phyloP scores from a whole-genome alignment of 2,888 invertebrate species.

The Noctua janthina region DNA sequence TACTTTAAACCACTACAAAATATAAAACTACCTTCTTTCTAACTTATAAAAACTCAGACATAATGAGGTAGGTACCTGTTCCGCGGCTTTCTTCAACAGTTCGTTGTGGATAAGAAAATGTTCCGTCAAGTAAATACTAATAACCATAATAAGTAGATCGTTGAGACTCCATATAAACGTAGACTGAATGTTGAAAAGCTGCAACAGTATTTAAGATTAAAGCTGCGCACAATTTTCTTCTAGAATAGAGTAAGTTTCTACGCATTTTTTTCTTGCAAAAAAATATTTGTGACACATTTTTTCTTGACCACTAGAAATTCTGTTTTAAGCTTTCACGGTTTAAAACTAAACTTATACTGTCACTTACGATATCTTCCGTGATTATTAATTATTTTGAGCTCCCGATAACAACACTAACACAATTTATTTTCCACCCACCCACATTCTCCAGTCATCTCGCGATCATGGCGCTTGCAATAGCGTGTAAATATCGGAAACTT shows the following conservation, averaged over 20 bases:
- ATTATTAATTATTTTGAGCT: no score
- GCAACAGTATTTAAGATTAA: slow-evolving; percentile 26
- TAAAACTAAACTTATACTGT: no score
- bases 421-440: no score
- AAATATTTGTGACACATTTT: no score
- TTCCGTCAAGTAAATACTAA: slow-evolving; percentile 92
- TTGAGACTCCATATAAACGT: slow-evolving; percentile 93
- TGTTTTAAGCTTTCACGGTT: no score
- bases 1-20: neutral
- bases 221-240: neutral
- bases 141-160: slow-evolving; percentile 92
- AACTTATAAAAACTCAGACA: neutral
- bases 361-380: no score
- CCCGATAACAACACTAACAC: no score
- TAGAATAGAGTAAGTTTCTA: neutral
- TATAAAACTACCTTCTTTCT: slow-evolving; percentile 4
- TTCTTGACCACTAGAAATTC: no score
- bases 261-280: neutral
- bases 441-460: no score
- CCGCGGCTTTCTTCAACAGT: slow-evolving; percentile 69
- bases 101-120: slow-evolving; percentile 90
- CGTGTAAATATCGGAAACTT: no score
- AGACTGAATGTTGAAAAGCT: slow-evolving; percentile 82
- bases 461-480: no score
- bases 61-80: slow-evolving; percentile 63